A percentile compares a stretch with the other conserved stretches of the same genome.
Conservation (phyloP, 2,113 vertebrate species). For the Propithecus coquereli region DNA sequence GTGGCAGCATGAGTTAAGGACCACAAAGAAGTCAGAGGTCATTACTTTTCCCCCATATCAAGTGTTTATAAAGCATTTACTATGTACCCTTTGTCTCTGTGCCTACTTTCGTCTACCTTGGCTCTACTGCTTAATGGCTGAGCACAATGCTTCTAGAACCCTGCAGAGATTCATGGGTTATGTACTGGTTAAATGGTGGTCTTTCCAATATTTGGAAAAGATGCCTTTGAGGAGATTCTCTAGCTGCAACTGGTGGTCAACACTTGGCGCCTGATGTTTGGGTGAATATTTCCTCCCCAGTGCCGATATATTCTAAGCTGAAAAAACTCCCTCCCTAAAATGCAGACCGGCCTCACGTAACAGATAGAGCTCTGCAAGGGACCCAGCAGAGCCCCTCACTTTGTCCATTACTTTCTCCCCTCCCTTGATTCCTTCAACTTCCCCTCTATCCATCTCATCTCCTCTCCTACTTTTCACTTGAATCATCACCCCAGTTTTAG, state of each 20-base stretch:
- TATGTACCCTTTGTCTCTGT: neutral
- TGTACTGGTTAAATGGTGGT: neutral
- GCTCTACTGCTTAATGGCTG: neutral
- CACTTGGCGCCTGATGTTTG: neutral
- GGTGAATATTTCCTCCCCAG: neutral
- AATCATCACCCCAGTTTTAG: neutral
- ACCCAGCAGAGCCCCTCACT: neutral
- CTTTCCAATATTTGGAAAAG: neutral
- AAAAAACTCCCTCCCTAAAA: neutral
- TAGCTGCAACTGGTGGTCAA: neutral
- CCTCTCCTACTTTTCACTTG: neutral
- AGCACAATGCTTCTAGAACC: slow-evolving; percentile 21
- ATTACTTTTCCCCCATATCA: slow-evolving; percentile 41
- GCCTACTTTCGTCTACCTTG: neutral
- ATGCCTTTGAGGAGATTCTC: neutral
- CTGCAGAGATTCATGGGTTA: neutral
- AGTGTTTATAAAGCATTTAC: slow-evolving; percentile 25
- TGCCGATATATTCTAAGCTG: neutral
- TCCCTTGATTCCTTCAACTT: neutral
- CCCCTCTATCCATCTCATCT: neutral
- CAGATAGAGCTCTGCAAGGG: neutral
- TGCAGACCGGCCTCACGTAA: neutral
- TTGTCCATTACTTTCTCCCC: neutral
- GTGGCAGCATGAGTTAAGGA: slow-evolving; percentile 56
- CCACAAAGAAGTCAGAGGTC: slow-evolving; percentile 49